Conservation (phyloP, 2,113 vertebrate species). For the mouse (Mus musculus) region DNA sequence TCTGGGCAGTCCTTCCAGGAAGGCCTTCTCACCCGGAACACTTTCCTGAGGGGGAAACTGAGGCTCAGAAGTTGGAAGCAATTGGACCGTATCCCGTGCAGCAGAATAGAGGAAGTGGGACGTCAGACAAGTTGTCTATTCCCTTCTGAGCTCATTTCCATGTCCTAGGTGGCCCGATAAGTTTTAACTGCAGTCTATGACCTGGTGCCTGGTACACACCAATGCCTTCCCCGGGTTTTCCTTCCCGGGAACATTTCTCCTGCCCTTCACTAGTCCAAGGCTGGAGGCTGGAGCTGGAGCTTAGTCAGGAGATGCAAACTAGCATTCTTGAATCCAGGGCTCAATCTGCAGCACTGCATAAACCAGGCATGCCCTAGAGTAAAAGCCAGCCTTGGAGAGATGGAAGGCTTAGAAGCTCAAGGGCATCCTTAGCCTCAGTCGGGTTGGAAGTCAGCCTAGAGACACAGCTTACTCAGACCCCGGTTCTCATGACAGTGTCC, state of each 20-base stretch:
- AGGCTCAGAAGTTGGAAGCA: conserved; percentile 19
- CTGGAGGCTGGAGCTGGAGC: neutral
- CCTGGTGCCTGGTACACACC: neutral
- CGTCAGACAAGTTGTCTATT: neutral
- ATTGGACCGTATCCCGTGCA: neutral
- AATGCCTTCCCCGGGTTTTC: neutral
- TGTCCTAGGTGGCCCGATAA: neutral
- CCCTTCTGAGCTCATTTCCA: neutral
- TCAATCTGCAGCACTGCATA: neutral
- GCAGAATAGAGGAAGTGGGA: neutral
- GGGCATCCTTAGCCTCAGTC: neutral
- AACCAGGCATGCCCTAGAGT: too few species aligned
- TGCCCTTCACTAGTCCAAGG: neutral
- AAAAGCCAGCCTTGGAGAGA: neutral
- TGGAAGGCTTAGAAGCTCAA: neutral
- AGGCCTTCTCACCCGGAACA: neutral
- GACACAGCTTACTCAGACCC: neutral
- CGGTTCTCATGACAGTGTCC: neutral
- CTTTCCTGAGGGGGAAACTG: conserved; percentile 8
- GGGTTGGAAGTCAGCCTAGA: neutral
- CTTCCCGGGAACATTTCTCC: neutral
- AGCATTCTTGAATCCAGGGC: too few species aligned
- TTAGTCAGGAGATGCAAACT: neutral
- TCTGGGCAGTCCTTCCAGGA: neutral
- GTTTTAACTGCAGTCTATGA: neutral